phyloP scores from a whole-genome alignment of 2,113 vertebrate genomes.

The Oriolus oriolus region DNA sequence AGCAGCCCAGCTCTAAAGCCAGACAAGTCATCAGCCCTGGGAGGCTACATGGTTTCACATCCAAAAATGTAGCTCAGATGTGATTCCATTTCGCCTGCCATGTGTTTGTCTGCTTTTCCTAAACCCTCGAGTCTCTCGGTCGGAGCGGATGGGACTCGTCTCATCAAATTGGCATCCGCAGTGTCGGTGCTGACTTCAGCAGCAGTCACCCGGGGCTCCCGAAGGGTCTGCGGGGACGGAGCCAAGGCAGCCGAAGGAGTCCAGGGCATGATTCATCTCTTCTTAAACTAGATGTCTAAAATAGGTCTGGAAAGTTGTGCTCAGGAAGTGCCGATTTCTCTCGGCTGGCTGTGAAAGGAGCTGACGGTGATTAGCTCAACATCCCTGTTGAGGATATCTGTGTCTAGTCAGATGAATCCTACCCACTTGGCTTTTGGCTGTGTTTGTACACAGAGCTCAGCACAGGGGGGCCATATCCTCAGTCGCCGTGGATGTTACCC shows the following conservation, averaged over 20 bases:
- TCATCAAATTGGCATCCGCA: not conserved
- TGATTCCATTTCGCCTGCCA: not conserved
- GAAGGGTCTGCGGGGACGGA: not conserved
- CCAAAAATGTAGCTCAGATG: not conserved
- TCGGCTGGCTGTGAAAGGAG: slow-evolving; percentile 21
- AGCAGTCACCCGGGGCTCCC: not conserved
- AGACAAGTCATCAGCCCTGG: not conserved
- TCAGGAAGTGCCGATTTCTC: not conserved
- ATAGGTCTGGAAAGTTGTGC: slow-evolving; percentile 40
- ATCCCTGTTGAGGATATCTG: slow-evolving; percentile 6
- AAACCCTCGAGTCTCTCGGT: not conserved
- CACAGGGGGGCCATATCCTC: not conserved
- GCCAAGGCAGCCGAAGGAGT: slow-evolving; percentile 5
- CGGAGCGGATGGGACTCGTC: not conserved
- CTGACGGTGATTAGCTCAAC: slow-evolving; percentile 19
- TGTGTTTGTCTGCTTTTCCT: not conserved
- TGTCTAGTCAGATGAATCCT: not conserved
- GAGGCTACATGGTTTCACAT: not conserved
- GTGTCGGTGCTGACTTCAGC: slow-evolving; percentile 21
- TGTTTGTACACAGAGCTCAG: slow-evolving; percentile 23
- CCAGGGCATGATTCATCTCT: slow-evolving; percentile 40
- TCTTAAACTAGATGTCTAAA: slow-evolving; percentile 21
- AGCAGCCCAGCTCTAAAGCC: not conserved
- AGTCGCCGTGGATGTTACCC: not conserved
- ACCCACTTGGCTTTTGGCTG: slow-evolving; percentile 36